Base-by-base conservation (phyloP, 2,888 invertebrate species). In the Prionchulus punctatus region DNA sequence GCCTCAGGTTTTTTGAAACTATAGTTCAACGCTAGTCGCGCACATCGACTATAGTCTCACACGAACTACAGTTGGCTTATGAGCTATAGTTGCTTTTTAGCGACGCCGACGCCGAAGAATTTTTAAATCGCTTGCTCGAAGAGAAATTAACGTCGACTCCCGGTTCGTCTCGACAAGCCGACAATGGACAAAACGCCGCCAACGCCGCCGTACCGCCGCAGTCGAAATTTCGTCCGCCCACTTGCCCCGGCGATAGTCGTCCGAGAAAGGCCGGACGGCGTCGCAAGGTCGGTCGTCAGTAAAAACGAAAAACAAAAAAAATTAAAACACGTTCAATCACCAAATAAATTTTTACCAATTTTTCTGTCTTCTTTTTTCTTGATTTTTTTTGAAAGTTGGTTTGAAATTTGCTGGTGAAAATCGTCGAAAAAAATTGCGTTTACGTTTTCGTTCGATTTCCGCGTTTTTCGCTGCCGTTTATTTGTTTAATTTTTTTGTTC, bases 81-180 rank as follows among this genome's bases (percentile, higher is more conserved):
- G 7, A 36, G 12, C 12, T 47, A n/a, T 4, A 7, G 3, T 54
- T 50, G 18, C 25, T 2, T 27, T 21, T 53, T 2, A 56, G 52
- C 23, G 43, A 52, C 7, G 30, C 82, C 47, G 84, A 85, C 70
- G 76, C 86, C 61, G 85, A 86, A 70, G 84, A 85, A 72, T 82
- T 86, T 71, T 78, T 86, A 64, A 85, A 83, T 74, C 83, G 82
- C 66, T 74, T 86, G 61, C 85, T 84, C 74, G 82, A 79, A 67
- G 82, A 83, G 68, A 78, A 71, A 15, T 49, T 49, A 30, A 4
- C 50, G 4, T 7, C 26, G 12, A 12, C 30, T 28, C 26, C 27
- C 23, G 12, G 45, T 23, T 36, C 36, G 36, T 36, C 12, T 36
- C 36, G 36, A 36, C 36, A 36, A 36, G 7, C 36, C 12, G n/a